Evolutionary conservation across 2,888 invertebrate species (phyloP).

Genomic region (Amiota mariae): DNA sequence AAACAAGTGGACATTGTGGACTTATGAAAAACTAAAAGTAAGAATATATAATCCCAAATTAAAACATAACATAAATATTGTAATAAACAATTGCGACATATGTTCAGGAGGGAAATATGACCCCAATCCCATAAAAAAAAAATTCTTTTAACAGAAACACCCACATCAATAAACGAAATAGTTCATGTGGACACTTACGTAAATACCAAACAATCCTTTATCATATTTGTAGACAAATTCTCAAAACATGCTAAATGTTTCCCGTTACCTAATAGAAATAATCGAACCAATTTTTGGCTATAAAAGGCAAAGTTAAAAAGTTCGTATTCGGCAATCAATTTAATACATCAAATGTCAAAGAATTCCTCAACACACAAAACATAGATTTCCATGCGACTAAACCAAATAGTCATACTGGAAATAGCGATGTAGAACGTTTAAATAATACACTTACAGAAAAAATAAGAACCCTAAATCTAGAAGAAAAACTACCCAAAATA

Average conservation of each 20-base stretch:
- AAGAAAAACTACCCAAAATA: no score
- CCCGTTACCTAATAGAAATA: background rate
- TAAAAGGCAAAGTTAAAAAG: constrained; percentile 30
- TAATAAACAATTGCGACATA: constrained; percentile 43
- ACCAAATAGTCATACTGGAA: constrained; percentile 36
- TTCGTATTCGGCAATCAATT: constrained; percentile 39
- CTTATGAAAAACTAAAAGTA: constrained; percentile 37
- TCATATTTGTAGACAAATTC: no score
- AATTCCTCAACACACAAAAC: constrained; percentile 31
- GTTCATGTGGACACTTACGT: no score
- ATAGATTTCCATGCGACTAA: constrained; percentile 33
- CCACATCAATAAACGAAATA: no score
- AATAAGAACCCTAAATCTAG: constrained; percentile 35
- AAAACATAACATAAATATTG: constrained; percentile 38
- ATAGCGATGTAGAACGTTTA: constrained; percentile 33
- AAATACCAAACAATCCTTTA: no score
- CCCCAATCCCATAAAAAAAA: no score
- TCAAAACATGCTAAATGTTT: background rate
- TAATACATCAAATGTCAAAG: constrained; percentile 19
- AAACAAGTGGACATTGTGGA: constrained; percentile 41
- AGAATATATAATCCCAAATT: constrained; percentile 43
- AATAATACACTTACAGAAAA: constrained; percentile 39
- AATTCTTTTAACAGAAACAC: no score
- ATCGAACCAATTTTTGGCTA: background rate
- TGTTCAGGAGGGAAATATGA: no score